Evolutionary conservation across 2,888 invertebrate genomes (phyloP), one percentile per base, ranked within the genome.

Genomic region (Mylabris sibirica): DNA sequence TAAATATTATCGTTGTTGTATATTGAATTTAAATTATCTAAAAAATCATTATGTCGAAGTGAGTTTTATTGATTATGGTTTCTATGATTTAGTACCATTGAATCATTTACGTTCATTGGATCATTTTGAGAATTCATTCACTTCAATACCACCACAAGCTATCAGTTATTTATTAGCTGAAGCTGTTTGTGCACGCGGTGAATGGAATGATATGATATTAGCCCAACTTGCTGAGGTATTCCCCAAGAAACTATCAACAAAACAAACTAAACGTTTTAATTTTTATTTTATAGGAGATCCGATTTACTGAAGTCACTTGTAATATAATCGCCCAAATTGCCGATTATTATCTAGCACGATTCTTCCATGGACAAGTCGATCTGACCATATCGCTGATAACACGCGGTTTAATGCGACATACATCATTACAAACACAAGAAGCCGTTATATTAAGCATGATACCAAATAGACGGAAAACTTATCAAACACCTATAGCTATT

Each of bases 51-150:
- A 87, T 65, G 87, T 92, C 62, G 88, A 90, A 74, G 89, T 92
- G n/a, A 87, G 88, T 67, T 91, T 92, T 75, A 87, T 92, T 38
- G 92, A 92, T 80, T 91, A 88, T 77, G 92, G 92, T 59, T 90
- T 91, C 78, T 87, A 86, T 73, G 90, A 90, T 75, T 81, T 88
- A 14, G 87, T 93, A 67, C 87, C 89, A 20, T 80, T 88, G 64
- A 87, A 86, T 53, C 88, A 89, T 69, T 87, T 92, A 60, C 84
- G 92, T 78, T 85, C 88, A 59, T 80, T 91, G 67, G 87, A 89
- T 60, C 84, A 80, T 59, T 87, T 89, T 77, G 87, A 89, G 14
- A 81, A 87, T 0, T 78, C 81, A 14, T 78, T 85, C 22, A 69
- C 82, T 66, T 68, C 78, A 64, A 79, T 90, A 72, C 87, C 87